Evolutionary conservation across 2,888 invertebrate genomes (phyloP).

Genomic region (Fragum whitleyi): DNA sequence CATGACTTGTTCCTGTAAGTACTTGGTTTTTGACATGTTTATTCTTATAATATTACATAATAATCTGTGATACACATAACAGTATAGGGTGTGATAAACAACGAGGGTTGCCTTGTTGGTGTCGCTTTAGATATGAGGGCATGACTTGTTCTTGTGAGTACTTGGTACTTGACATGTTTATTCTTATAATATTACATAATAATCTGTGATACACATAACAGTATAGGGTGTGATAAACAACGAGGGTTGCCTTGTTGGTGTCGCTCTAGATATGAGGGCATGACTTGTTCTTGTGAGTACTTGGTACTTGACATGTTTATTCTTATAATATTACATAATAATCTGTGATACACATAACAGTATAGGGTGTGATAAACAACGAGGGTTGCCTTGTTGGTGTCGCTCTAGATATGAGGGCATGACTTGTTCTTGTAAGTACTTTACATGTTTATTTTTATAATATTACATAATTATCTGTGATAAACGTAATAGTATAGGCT

Average conservation of each 20-base stretch:
- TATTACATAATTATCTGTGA: constrained; percentile 23
- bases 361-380: constrained; percentile 25
- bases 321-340: background rate
- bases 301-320: background rate
- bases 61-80: constrained; percentile 9
- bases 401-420: constrained; percentile 17
- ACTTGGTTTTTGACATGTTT: background rate
- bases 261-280: constrained; percentile 20
- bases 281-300: constrained; percentile 33
- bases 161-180: background rate
- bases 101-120: constrained; percentile 32
- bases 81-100: constrained; percentile 28
- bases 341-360: constrained; percentile 14
- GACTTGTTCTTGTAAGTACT: constrained; percentile 32
- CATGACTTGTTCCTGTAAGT: constrained; percentile 29
- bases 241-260: constrained; percentile 35
- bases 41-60: too few species aligned
- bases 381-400: constrained; percentile 36
- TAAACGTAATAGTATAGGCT: background rate
- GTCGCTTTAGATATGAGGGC: constrained; percentile 26
- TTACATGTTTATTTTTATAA: background rate
- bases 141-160: constrained; percentile 31
- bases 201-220: constrained; percentile 13
- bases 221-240: constrained; percentile 25
- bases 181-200: too few species aligned